Evolutionary conservation across 2,888 invertebrate species (phyloP).

Genomic region (Pycnomerus fuliginosus): DNA sequence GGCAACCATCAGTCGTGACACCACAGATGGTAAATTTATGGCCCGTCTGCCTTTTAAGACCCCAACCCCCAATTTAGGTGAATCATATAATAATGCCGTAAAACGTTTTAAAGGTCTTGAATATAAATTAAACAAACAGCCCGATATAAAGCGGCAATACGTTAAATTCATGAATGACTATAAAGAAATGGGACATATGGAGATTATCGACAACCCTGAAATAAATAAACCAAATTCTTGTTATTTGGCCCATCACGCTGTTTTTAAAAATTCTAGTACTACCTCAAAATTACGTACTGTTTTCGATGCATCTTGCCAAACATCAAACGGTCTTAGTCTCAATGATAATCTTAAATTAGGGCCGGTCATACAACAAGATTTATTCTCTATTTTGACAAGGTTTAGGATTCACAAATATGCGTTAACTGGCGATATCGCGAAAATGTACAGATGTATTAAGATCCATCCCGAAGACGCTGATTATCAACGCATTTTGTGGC

Average conservation of each 20-base stretch:
- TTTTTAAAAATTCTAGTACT: conserved; percentile 1
- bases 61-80: background rate
- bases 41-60: background rate
- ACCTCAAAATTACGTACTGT: background rate
- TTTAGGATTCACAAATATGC: conserved; percentile 1
- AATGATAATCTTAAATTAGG: conserved; percentile 3
- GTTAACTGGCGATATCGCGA: conserved; percentile 5
- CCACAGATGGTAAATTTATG: background rate
- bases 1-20: background rate
- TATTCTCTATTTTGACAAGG: conserved; percentile 5
- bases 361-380: background rate
- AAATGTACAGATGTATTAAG: conserved; percentile 3
- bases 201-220: background rate
- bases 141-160: background rate
- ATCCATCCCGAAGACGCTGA: background rate
- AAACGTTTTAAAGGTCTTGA: background rate
- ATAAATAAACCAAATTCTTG: background rate
- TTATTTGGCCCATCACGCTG: conserved; percentile 3
- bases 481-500: conserved; percentile 6
- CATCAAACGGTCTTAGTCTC: background rate
- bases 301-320: conserved; percentile 1
- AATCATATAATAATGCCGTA: background rate
- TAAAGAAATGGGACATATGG: background rate
- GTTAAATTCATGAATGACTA: background rate
- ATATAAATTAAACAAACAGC: background rate